These are phyloP conservation scores for Molossus molossus DNA, from an alignment of 2,797 vertebrate species.

Conservation along the genomic window DNA sequence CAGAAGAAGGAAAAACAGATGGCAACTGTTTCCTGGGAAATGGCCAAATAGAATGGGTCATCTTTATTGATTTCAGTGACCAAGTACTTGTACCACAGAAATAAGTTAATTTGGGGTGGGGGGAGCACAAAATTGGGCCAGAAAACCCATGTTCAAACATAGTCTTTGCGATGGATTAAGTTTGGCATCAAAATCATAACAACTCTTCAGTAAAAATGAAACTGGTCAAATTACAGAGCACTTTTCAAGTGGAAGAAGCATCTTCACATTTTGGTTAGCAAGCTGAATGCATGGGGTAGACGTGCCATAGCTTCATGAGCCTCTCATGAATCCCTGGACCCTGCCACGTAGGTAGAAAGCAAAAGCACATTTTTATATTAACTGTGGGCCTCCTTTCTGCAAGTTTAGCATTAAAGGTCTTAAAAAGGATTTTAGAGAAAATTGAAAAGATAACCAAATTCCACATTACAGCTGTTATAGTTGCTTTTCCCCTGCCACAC, in stretches of 20 bases:
- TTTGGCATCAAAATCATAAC: background rate
- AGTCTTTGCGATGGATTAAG: background rate
- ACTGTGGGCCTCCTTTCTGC: constrained; percentile 71
- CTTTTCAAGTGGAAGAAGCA: background rate
- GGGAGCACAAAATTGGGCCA: background rate
- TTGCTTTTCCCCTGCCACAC: constrained; percentile 80
- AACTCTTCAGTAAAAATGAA: background rate
- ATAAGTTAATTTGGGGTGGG: background rate
- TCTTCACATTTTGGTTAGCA: background rate
- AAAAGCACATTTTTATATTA: constrained; percentile 76
- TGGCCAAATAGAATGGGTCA: background rate
- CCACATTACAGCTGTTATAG: constrained; percentile 86
- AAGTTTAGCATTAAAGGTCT: constrained; percentile 85
- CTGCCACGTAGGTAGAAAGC: background rate
- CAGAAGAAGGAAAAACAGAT: background rate
- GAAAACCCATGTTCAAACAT: background rate
- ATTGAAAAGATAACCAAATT: constrained; percentile 88
- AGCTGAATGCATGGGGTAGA: background rate
- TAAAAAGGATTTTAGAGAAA: constrained; percentile 86
- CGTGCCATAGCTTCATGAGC: background rate
- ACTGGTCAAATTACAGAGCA: background rate
- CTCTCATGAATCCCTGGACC: background rate
- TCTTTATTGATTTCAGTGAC: background rate
- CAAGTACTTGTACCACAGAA: background rate
- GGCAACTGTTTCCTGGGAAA: background rate